Percentiles rank a stretch among this genome's conserved stretches.
Evolutionary conservation across 2,888 invertebrate genomes (phyloP).

Genomic region (Lithodes maja): DNA sequence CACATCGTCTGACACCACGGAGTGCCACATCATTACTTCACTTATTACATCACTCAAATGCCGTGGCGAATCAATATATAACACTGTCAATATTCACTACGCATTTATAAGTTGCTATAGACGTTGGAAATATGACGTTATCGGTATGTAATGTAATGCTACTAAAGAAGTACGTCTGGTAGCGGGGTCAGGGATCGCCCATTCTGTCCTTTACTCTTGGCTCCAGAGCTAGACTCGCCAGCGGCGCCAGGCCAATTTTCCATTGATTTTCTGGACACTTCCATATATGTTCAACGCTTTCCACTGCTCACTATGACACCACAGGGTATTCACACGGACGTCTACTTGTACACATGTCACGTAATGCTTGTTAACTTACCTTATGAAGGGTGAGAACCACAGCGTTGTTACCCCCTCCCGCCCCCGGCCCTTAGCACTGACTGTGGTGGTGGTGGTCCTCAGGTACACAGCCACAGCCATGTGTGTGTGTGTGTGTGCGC

Average conservation of each 20-base stretch:
- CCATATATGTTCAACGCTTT: neutral
- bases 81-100: neutral
- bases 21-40: neutral
- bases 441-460: conserved; percentile 47
- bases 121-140: neutral
- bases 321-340: neutral
- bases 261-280: conserved; percentile 42
- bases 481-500: conserved; percentile 17
- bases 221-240: conserved; percentile 54
- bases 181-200: conserved; percentile 56
- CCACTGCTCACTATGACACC: neutral
- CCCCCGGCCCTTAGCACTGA: conserved; percentile 56
- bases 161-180: conserved; percentile 32
- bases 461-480: conserved; percentile 40
- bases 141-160: neutral
- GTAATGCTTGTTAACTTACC: conserved; percentile 19
- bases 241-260: conserved; percentile 57
- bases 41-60: neutral
- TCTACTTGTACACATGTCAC: neutral
- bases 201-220: conserved; percentile 58
- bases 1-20: conserved; percentile 25
- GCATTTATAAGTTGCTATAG: neutral
- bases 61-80: neutral
- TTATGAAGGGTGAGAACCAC: conserved; percentile 46
- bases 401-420: conserved; percentile 48